Conservation (phyloP, 2,113 vertebrate species). For the Lycaon pictus region DNA sequence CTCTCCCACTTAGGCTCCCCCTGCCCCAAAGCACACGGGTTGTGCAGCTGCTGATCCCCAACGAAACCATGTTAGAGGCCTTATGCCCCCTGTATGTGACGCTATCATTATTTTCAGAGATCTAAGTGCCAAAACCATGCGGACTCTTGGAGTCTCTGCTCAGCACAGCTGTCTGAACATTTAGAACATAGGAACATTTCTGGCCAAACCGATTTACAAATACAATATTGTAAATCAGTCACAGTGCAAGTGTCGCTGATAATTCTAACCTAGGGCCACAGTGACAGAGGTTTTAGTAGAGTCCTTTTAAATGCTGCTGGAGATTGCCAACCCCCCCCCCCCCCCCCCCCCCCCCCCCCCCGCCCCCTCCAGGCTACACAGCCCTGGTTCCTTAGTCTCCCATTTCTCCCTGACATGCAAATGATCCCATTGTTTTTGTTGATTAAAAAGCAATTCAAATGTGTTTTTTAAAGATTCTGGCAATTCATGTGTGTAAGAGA, state of each 20-base stretch:
- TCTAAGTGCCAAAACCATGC: not conserved
- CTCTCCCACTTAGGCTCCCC: not conserved
- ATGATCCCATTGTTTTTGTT: not conserved
- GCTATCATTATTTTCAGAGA: not conserved
- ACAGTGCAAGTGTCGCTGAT: not conserved
- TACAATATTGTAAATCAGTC: not conserved
- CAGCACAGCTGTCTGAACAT: not conserved
- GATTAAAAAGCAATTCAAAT: slow-evolving; percentile 24
- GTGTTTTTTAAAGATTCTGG: not conserved
- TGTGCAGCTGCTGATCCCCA: not conserved
- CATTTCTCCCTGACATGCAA: not conserved
- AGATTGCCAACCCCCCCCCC: too few relatives aligned
- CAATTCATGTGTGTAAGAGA: not conserved
- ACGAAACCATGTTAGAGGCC: not conserved
- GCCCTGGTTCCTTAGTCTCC: not conserved
- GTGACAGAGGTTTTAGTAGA: not conserved
- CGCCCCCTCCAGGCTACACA: not conserved
- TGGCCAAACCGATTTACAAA: not conserved
- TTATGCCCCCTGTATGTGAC: not conserved
- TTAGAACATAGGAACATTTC: not conserved
- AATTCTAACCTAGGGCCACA: not conserved
- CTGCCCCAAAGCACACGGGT: not conserved
- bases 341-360: too few relatives aligned
- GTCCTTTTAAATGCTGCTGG: too few relatives aligned
- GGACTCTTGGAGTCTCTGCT: not conserved